phyloP scores from a whole-genome alignment of 1,140 invertebrate genomes.

The Oedothorax gibbosus region DNA sequence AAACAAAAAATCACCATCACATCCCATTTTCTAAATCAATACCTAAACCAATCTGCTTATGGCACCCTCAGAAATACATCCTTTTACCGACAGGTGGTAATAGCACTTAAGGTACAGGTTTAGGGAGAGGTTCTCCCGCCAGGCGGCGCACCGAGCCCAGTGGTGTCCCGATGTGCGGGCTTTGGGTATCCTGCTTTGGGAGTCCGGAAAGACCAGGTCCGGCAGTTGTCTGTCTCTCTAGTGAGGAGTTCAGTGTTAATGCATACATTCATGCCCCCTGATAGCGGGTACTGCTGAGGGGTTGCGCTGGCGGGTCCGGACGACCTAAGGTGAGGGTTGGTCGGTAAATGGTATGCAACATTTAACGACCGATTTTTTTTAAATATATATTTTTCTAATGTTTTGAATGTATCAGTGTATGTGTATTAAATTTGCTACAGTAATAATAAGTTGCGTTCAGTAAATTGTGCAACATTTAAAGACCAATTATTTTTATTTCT shows the following conservation, averaged over 20 bases:
- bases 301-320: conserved; percentile 52
- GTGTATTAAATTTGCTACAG: no score
- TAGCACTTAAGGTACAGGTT: conserved; percentile 12
- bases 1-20: no score
- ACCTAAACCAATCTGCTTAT: no score
- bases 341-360: no score
- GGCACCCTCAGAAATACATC: neutral
- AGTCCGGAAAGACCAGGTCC: conserved; percentile 39
- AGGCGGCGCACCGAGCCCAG: conserved; percentile 18
- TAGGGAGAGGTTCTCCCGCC: neutral
- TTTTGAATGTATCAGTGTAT: no score
- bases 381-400: no score
- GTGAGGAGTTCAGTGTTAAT: neutral
- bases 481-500: no score
- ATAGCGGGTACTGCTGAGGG: conserved; percentile 48
- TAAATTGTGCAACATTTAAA: no score
- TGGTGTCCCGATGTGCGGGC: no score
- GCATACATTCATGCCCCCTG: conserved; percentile 35
- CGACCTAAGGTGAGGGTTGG: conserved; percentile 31
- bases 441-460: no score
- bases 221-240: neutral
- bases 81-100: conserved; percentile 25
- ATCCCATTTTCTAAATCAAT: no score
- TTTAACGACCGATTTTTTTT: no score
- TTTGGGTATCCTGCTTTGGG: neutral